Conservation (phyloP, 2,113 vertebrate genomes). For the Perca fluviatilis region DNA sequence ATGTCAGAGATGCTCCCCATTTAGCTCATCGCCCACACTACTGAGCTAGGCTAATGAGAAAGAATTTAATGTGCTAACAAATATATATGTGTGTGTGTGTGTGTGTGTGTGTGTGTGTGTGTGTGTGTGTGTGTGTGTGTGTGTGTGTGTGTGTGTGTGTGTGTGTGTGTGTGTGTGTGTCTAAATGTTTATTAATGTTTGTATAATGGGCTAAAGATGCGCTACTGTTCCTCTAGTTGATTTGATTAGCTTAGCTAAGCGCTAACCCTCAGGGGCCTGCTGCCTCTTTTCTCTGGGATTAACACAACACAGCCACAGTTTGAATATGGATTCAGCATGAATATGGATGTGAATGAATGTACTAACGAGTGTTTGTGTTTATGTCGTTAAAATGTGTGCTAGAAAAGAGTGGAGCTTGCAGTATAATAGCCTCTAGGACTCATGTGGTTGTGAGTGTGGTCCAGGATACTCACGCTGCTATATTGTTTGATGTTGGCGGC, state of each 20-base stretch:
- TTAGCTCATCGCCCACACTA: slow-evolving; percentile 49
- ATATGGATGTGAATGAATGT: slow-evolving; percentile 72
- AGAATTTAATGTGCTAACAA: slow-evolving; percentile 62
- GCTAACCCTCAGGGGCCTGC: slow-evolving; percentile 72
- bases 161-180: slow-evolving; percentile 30
- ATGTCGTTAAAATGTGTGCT: slow-evolving; percentile 48
- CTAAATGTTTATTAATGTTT: slow-evolving; percentile 66
- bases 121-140: not conserved
- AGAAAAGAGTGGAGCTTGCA: slow-evolving; percentile 54
- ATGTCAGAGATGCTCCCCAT: slow-evolving; percentile 46
- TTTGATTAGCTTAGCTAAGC: slow-evolving; percentile 82
- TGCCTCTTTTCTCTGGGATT: slow-evolving; percentile 73
- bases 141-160: not conserved
- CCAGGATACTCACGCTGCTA: slow-evolving; percentile 21
- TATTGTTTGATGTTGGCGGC: slow-evolving; percentile 63
- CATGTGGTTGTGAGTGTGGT: slow-evolving; percentile 20
- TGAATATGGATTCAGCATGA: slow-evolving; percentile 78
- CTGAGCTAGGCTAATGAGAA: slow-evolving; percentile 67
- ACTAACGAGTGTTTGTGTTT: slow-evolving; percentile 73
- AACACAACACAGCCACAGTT: slow-evolving; percentile 71
- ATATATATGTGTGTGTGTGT: slow-evolving; percentile 27
- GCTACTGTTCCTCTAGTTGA: slow-evolving; percentile 58
- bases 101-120: not conserved
- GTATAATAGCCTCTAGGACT: slow-evolving; percentile 61
- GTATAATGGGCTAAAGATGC: slow-evolving; percentile 73